Conservation (phyloP, 2,888 invertebrate genomes). For the Diachrysia chrysitis region DNA sequence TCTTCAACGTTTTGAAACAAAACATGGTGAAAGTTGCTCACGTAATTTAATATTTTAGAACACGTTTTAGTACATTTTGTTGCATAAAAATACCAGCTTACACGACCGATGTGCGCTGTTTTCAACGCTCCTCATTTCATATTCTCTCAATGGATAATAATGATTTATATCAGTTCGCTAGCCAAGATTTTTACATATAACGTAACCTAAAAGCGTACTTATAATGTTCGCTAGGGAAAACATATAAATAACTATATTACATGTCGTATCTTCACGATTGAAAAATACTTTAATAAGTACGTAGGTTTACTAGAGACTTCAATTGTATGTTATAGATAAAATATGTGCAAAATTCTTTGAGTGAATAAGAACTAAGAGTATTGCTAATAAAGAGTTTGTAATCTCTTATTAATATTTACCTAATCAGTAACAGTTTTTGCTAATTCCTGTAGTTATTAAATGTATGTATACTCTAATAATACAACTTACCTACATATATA, state of each 20-base stretch:
- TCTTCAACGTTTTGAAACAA: background rate
- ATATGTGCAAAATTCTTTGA: no score
- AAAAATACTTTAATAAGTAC: background rate
- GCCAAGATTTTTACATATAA: constrained; percentile 39
- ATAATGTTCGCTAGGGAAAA: constrained; percentile 7
- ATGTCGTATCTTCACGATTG: background rate
- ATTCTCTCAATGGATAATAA: constrained; percentile 46
- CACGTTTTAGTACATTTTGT: constrained; percentile 2
- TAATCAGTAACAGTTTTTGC: no score
- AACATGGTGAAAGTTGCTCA: background rate
- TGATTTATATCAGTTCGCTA: constrained; percentile 38
- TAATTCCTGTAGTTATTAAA: no score
- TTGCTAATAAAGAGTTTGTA: no score
- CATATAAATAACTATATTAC: background rate
- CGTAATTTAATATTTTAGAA: constrained; percentile 8
- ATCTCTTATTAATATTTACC: no score
- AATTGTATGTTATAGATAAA: no score
- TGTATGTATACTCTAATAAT: background rate
- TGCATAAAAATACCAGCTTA: constrained; percentile 19
- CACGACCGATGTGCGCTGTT: constrained; percentile 14
- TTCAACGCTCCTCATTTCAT: constrained; percentile 41
- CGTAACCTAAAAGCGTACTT: background rate
- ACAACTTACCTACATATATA: background rate
- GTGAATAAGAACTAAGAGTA: no score
- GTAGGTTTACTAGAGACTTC: no score